Base-by-base conservation (phyloP, 2,113 vertebrate genomes). In the Pica pica region DNA sequence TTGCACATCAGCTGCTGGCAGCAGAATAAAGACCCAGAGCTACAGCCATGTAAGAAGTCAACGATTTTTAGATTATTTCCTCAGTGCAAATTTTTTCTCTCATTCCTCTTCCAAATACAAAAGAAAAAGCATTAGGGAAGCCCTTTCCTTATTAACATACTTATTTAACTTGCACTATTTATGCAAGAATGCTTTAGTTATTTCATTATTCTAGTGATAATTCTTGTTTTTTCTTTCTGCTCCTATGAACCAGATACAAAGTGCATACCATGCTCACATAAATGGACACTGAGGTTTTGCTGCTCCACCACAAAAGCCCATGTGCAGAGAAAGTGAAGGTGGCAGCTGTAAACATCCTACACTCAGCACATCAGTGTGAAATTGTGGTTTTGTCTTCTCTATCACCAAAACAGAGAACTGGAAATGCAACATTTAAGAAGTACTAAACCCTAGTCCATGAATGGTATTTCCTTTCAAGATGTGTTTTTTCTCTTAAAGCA, bases 61-160 rank as follows among this genome's bases (percentile, higher is more conserved):
- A 82, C 80, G 63, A 83, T 49, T 94, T 95, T 46, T 76, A 12
- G 61, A 96, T 90, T 95, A 89, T 86, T 94, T 97, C 87, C 76
- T 94, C 56, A 46, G n/a, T 52, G 59, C 30, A 87, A 94, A 85
- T 42, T 63, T 57, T 84, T 84, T 59, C 65, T 89, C 83, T 85
- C 76, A 37, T 59, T 76, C 39, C 33, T 71, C 15, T 89, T 81
- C 59, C 53, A 75, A 74, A 87, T 33, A 74, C 14, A 56, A 18
- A 69, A 83, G 60, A 83, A 75, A 87, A 24, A 87, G 35, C 49
- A 81, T 93, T 73, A 87, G 77, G 89, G 52, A 94, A 92, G 37
- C n/a, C 71, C 70, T 68, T 70, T 85, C 42, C 47, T 85, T 73
- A 90, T 57, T 80, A 92, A 77, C 5, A 21, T 64, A 77, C 65